A percentile compares a stretch with the other conserved stretches of the same genome.
phyloP scores from a whole-genome alignment of 1,140 invertebrate genomes.

The Papilio machaon region DNA sequence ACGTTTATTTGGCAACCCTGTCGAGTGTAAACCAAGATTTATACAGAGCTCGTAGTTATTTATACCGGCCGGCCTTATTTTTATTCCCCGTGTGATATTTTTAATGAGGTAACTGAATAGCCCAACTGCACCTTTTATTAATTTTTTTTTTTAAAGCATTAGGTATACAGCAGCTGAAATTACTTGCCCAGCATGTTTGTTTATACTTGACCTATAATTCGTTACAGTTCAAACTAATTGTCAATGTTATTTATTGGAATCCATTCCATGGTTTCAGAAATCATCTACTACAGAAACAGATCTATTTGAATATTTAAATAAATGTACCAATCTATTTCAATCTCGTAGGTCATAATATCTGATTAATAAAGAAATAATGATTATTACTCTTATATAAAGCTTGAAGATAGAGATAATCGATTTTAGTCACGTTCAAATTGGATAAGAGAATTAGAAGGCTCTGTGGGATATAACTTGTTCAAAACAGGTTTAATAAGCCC shows the following conservation, averaged over 20 bases:
- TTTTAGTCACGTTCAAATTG: constrained; percentile 32
- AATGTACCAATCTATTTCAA: too few species aligned
- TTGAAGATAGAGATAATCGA: constrained; percentile 30
- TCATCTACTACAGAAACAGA: too few species aligned
- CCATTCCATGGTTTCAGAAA: background rate
- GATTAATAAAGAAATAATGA: background rate
- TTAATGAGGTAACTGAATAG: constrained; percentile 70
- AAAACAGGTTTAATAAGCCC: constrained; percentile 58
- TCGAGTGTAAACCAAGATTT: constrained; percentile 72
- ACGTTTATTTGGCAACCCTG: constrained; percentile 59
- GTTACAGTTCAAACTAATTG: background rate
- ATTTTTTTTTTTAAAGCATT: constrained; percentile 65
- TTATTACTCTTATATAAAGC: background rate
- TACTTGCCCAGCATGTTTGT: constrained; percentile 44
- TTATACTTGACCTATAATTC: constrained; percentile 44
- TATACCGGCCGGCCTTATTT: constrained; percentile 71
- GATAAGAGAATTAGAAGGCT: constrained; percentile 43
- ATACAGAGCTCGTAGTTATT: constrained; percentile 72
- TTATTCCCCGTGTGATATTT: constrained; percentile 73
- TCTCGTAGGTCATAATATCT: background rate
- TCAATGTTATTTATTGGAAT: too few species aligned
- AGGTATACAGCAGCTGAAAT: constrained; percentile 51
- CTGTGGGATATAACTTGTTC: constrained; percentile 47
- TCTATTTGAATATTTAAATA: background rate
- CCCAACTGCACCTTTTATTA: constrained; percentile 68